These are phyloP conservation scores for Micropoecilia bifurca DNA, from an alignment of 2,797 vertebrate species.

Conservation along the genomic window DNA sequence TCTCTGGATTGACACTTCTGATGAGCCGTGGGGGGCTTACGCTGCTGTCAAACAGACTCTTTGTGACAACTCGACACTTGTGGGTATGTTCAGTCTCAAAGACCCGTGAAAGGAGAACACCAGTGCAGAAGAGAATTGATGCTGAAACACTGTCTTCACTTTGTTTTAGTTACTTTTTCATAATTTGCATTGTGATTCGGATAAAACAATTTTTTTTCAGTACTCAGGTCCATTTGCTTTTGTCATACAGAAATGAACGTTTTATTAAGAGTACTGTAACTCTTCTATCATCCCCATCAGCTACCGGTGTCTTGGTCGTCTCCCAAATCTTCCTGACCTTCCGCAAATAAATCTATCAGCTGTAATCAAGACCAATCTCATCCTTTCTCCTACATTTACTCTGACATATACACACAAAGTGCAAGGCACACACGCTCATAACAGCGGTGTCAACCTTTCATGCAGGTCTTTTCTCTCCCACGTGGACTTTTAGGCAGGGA, in stretches of 20 bases:
- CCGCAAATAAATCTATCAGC: constrained; percentile 77
- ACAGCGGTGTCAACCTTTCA: constrained; percentile 40
- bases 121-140: constrained; percentile 13
- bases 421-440: constrained; percentile 14
- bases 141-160: constrained; percentile 12
- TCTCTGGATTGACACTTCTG: constrained; percentile 71
- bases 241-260: constrained; percentile 9
- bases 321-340: constrained; percentile 72
- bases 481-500: constrained; percentile 40
- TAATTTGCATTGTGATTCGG: constrained; percentile 19
- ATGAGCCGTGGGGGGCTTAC: constrained; percentile 52
- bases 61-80: constrained; percentile 72
- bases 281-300: constrained; percentile 64
- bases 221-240: constrained; percentile 36
- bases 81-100: constrained; percentile 66
- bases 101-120: constrained; percentile 52
- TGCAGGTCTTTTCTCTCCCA: constrained; percentile 54
- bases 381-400: constrained; percentile 55
- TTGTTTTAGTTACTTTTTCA: constrained; percentile 11
- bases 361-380: constrained; percentile 71
- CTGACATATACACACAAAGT: constrained; percentile 59
- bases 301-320: constrained; percentile 63
- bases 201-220: background rate
- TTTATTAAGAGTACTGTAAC: constrained; percentile 35
- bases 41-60: constrained; percentile 69